Conservation (phyloP, 2,113 vertebrate species). For the Otolemur garnettii region DNA sequence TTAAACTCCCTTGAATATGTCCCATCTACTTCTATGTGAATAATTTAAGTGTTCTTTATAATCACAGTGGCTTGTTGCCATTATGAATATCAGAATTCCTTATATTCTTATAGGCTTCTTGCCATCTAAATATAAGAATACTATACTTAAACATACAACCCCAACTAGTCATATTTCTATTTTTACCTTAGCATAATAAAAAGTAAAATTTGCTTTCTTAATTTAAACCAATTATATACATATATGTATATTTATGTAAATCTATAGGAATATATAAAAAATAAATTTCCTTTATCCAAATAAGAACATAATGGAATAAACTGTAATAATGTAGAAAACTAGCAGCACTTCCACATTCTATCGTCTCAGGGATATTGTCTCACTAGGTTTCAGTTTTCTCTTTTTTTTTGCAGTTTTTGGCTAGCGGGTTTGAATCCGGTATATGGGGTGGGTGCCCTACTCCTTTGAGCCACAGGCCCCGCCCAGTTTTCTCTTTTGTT, state of each 20-base stretch:
- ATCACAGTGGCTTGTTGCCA: not conserved
- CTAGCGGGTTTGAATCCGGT: no score
- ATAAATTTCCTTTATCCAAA: not conserved
- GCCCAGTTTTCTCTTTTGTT: not conserved
- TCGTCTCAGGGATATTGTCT: not conserved
- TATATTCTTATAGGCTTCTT: no score
- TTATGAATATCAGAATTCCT: not conserved
- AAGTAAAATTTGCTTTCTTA: not conserved
- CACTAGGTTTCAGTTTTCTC: not conserved
- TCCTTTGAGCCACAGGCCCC: no score
- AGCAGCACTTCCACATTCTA: not conserved
- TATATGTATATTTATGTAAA: not conserved
- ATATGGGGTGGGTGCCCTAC: no score
- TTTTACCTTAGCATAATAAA: not conserved
- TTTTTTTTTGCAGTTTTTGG: not conserved
- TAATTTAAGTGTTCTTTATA: conserved; percentile 13
- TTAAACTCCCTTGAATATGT: conserved; percentile 12
- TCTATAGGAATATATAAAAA: not conserved
- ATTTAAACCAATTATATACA: not conserved
- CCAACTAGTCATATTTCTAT: not conserved
- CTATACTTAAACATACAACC: not conserved
- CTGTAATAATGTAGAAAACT: not conserved
- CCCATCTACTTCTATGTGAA: not conserved
- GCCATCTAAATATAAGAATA: not conserved
- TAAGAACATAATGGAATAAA: not conserved